Base-by-base conservation (phyloP, 2,888 invertebrate genomes). In the Pristionchus japonicus region DNA sequence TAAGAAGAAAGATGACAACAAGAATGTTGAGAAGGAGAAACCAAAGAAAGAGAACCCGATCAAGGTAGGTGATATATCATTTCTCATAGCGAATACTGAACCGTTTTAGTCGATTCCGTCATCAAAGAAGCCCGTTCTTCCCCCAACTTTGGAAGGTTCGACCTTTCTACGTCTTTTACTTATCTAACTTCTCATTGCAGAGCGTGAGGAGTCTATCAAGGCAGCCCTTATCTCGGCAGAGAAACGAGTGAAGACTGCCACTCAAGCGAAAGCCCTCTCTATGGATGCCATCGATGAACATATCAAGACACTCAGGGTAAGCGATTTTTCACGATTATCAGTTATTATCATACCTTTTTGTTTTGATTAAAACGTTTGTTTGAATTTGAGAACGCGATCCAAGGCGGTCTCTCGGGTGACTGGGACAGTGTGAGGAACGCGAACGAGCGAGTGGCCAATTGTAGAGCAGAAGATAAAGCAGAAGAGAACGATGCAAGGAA, bases 321-420 rank as follows among this genome's bases (percentile, higher is more conserved):
- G 23, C 4, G 27, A 11, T 3, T 47, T 4, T 9, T 23, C 3
- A 43, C 43, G 9, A 7, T 37, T 9, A 4, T 23, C 49, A 82
- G 17, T 82, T 7, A 43, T 27, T 27, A 27, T 3, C 49, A 31
- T n/a, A n/a, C 47, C 31, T 31, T 49, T 40, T 82, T 27, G 3
- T 82, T 4, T 43, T 49, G 74, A 7, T 6, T 27, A n/a, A 27
- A 27, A 31, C 64, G n/a, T 27, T 27, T 13, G 6, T 27, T 7
- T 67, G 13, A 17, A 57, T n/a, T 95, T 52, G 94, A 94, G 90
- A 93, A 93, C 86, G 95, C 95, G 31, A 95, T 95, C 94, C 95
- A 95, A 77, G 91, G 77, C 4, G 91, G 91, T 74, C 88, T 89
- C 34, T 83, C 88, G 61, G 91, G 90, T 17, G 90, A 91, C 85